phyloP scores from a whole-genome alignment of 2,888 invertebrate species.

The Drosophila flavopinicola region DNA sequence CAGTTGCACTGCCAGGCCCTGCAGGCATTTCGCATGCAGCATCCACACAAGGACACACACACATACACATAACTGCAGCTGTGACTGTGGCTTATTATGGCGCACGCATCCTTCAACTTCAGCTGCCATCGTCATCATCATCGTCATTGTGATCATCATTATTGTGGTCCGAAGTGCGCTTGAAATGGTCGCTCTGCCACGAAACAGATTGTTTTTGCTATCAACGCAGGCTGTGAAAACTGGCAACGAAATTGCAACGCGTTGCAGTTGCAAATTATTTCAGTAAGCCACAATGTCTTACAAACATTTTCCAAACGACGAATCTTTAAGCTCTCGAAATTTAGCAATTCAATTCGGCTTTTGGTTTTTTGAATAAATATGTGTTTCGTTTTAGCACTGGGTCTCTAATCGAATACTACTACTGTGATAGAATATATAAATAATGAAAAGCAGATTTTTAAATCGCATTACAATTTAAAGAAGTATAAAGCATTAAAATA shows the following conservation, averaged over 20 bases:
- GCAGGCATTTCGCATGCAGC: slow-evolving; percentile 54
- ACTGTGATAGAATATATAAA: no score
- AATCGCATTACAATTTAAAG: no score
- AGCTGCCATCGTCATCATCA: slow-evolving; percentile 52
- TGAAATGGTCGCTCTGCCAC: slow-evolving; percentile 39
- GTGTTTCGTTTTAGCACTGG: background rate
- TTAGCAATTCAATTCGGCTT: no score
- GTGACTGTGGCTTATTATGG: slow-evolving; percentile 70
- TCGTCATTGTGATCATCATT: slow-evolving; percentile 31
- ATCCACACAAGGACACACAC: slow-evolving; percentile 52
- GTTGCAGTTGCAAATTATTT: slow-evolving; percentile 20
- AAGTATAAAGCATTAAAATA: no score
- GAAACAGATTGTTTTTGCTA: slow-evolving; percentile 33
- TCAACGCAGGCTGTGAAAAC: slow-evolving; percentile 14
- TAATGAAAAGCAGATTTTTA: no score
- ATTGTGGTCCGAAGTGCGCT: slow-evolving; percentile 39
- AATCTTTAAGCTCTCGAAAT: background rate
- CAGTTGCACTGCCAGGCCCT: slow-evolving; percentile 49
- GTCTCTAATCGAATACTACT: background rate
- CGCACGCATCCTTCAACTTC: slow-evolving; percentile 78
- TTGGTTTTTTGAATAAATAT: background rate
- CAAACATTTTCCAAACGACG: background rate
- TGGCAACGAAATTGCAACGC: slow-evolving; percentile 17
- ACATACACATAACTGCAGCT: slow-evolving; percentile 15
- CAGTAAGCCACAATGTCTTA: background rate